Evolutionary conservation across 1,140 invertebrate species (phyloP), one percentile per base, ranked within the genome.

Genomic region (Plectrocnemia conspersa): DNA sequence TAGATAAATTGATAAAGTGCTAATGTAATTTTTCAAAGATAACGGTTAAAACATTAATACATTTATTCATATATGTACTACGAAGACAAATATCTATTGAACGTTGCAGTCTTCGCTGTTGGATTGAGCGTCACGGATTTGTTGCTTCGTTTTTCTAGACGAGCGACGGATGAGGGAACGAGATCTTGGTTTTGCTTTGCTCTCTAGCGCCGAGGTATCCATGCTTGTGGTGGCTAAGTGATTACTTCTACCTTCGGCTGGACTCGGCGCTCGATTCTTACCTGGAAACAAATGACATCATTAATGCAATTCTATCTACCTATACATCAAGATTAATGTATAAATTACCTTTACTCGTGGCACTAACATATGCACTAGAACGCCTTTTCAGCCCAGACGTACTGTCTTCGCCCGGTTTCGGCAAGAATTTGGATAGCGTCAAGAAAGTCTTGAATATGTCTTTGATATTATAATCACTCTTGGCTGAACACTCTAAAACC

Each of bases 401-500:
- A 23, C 70, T 68, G 21, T 82, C 80, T 52, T 81, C 80, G 1
- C 74, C 69, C 2, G 76, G 75, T 62, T 71, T 75, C 18, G 78
- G 74, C 29, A 85, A 69, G 32, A 85, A 83, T 63, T 79, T 79
- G 2, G 84, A 85, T 10, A 87, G 70, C 1, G 82, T 82, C 40
- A 88, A 72, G 67, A 87, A 83, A 56, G 78, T 80, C 59, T 82
- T 81, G 66, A 88, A 88, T 35, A 89, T 78, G 56, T 90, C 87
- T 64, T 82, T 83, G 49, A 90, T 79, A 67, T 88, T 88, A 62
- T 78, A 77, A 65, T 88, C 83, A 57, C 87, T 84, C 66, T 89
- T 89, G 2, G 88, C 87, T 1, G 87, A 90, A 63, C 87, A 90
- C 66, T 91, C 87, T 62, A 90, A 77, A 11, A 89, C 79, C 68